Conservation (phyloP, 2,113 vertebrate genomes). For the Pogona vitticeps region DNA sequence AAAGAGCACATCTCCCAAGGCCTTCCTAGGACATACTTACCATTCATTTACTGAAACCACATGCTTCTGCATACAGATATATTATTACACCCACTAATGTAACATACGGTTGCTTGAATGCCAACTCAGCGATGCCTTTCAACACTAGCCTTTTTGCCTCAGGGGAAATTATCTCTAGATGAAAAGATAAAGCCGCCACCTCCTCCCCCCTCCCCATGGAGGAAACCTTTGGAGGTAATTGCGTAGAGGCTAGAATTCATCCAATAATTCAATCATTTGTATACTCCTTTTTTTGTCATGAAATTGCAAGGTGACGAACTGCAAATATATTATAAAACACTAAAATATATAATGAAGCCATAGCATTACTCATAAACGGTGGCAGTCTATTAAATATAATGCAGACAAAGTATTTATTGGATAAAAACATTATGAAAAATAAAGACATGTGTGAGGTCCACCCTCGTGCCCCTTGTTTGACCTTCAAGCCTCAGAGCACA, state of each 20-base stretch:
- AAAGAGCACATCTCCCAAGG: constrained; percentile 17
- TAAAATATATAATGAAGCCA: neutral
- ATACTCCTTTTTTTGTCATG: neutral
- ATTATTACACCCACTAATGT: constrained; percentile 47
- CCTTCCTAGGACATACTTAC: constrained; percentile 21
- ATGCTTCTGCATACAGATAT: constrained; percentile 16
- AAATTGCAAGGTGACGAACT: neutral
- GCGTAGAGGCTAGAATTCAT: neutral
- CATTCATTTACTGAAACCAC: constrained; percentile 37
- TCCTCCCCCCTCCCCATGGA: neutral
- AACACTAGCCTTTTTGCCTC: constrained; percentile 27
- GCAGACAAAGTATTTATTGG: too few relatives aligned
- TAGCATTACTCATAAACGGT: neutral
- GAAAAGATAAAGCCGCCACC: constrained; percentile 17
- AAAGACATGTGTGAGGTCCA: too few relatives aligned
- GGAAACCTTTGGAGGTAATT: neutral
- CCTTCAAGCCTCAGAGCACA: too few relatives aligned
- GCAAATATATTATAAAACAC: neutral
- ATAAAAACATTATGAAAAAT: too few relatives aligned
- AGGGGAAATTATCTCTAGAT: neutral
- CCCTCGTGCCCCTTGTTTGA: too few relatives aligned
- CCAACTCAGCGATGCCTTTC: constrained; percentile 28
- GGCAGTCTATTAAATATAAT: too few relatives aligned
- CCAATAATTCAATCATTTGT: neutral
- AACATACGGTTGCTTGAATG: constrained; percentile 34